Evolutionary conservation across 2,888 invertebrate genomes (phyloP), one percentile per base, ranked within the genome.

Genomic region (Neoascia interrupta): DNA sequence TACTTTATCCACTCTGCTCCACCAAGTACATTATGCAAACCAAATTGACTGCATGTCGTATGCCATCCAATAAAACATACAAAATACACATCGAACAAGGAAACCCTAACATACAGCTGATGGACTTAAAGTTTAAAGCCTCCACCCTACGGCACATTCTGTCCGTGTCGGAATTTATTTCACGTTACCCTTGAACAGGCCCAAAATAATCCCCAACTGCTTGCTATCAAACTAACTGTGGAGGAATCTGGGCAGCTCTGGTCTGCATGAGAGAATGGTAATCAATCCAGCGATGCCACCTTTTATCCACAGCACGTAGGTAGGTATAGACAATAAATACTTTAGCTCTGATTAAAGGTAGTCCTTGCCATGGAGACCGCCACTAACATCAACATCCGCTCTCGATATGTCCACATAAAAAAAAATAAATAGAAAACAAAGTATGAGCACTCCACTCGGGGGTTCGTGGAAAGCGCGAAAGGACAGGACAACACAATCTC

Each of bases 281-380:
- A 79, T 79, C 79, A 79, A 79, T 79, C 73, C 73, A 56, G 68
- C 41, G 61, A 68, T 15, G 56, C 58, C 56, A 73, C 79, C 79
- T 79, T 79, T 79, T 79, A 79, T 73, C 73, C 79, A 66, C 73
- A 73, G 60, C 68, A 37, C 73, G 43, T 47, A 63, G 15, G 56
- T 18, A n/a, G n/a, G n/a, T n/a, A n/a, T n/a, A 18, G 41, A 61
- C 73, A 73, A 79, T 79, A 73, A 79, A 79, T 79, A 79, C 79
- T 79, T 79, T 73, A 56, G 66, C 68, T 61, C 79, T 68, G 66
- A 79, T 79, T 79, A 79, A 79, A 79, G 79, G 79, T 79, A 68
- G 41, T 47, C 39, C 39, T 21, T 13, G 36, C 23, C 26, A 28
- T 61, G 73, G 49, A 47, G 11, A 21, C 13, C 39, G 23, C 31